A percentile compares a stretch with the other conserved stretches of the same genome.
Conservation (phyloP, 2,113 vertebrate species). For the Dromiciops gliroides region DNA sequence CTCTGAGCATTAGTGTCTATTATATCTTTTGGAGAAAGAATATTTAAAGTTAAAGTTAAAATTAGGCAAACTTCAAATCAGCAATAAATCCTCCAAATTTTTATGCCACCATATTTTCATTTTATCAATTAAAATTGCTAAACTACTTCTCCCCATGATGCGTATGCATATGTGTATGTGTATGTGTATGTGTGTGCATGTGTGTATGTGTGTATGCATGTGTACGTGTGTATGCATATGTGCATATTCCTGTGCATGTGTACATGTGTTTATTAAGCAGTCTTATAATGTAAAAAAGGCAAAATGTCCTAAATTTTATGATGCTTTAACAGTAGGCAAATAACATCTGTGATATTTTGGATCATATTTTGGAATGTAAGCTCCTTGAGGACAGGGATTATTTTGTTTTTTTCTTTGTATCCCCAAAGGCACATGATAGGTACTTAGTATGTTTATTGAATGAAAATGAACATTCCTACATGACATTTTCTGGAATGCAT, state of each 20-base stretch:
- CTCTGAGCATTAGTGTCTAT: too few relatives aligned
- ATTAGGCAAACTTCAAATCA: not conserved
- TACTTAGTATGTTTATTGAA: not conserved
- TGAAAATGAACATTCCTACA: not conserved
- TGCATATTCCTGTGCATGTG: too few relatives aligned
- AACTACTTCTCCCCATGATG: not conserved
- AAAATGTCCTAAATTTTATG: not conserved
- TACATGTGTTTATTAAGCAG: too few relatives aligned
- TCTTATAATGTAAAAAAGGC: not conserved
- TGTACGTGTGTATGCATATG: too few relatives aligned
- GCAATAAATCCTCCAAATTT: not conserved
- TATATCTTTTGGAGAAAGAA: too few relatives aligned
- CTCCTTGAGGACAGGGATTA: not conserved
- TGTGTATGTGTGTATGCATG: too few relatives aligned
- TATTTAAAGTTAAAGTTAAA: not conserved
- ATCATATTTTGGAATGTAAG: not conserved
- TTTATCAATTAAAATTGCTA: not conserved
- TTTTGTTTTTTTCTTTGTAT: not conserved
- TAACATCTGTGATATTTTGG: not conserved
- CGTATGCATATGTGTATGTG: too few relatives aligned
- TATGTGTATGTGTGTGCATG: not conserved
- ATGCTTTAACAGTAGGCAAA: not conserved
- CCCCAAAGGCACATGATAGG: not conserved
- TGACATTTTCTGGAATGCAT: not conserved
- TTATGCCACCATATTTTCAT: too few relatives aligned